Conservation (phyloP, 2,888 invertebrate genomes). For the Anodontia alba region DNA sequence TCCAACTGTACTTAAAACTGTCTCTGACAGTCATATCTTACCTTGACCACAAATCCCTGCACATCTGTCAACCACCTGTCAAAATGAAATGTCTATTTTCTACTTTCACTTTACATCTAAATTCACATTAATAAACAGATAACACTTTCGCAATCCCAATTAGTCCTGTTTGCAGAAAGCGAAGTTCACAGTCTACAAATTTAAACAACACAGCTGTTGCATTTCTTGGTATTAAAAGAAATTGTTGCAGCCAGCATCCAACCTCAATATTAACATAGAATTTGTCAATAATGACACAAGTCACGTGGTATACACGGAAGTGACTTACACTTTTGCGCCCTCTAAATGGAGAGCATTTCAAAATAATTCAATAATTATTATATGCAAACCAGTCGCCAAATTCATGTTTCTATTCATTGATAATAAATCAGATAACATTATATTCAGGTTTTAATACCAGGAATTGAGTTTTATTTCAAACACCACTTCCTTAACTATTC, state of each 20-base stretch:
- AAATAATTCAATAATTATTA: too few relatives aligned
- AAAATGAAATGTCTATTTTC: not conserved
- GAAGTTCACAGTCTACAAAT: not conserved
- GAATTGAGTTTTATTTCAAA: too few relatives aligned
- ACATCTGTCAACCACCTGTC: not conserved
- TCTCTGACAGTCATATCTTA: too few relatives aligned
- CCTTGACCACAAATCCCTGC: not conserved
- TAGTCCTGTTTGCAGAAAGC: not conserved
- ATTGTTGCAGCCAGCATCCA: constrained; percentile 49
- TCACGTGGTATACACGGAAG: constrained; percentile 61
- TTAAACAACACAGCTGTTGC: constrained; percentile 42
- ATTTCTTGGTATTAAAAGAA: constrained; percentile 33
- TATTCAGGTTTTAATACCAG: too few relatives aligned
- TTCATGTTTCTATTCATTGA: too few relatives aligned
- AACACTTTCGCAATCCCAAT: not conserved
- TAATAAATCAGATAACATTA: too few relatives aligned
- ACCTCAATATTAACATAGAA: constrained; percentile 62
- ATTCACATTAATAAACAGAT: not conserved
- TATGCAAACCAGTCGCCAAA: too few relatives aligned
- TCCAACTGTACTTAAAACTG: too few relatives aligned
- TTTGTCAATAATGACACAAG: constrained; percentile 53
- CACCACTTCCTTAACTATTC: too few relatives aligned
- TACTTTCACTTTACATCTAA: constrained; percentile 39
- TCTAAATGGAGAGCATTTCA: too few relatives aligned
- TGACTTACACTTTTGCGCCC: constrained; percentile 1